phyloP scores from a whole-genome alignment of 2,888 invertebrate species.

The Pteria penguin region DNA sequence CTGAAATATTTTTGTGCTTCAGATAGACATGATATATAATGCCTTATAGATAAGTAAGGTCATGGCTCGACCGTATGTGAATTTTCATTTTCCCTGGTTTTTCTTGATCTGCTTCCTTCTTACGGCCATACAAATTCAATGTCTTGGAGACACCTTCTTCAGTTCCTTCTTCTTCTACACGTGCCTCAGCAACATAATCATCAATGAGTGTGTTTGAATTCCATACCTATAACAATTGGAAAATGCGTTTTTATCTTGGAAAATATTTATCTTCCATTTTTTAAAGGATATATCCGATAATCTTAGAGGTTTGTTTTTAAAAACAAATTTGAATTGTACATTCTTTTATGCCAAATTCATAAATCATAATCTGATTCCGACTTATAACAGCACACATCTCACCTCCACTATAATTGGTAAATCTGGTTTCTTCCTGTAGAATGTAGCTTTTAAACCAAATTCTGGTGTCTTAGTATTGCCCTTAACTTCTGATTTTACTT shows the following conservation, averaged over 20 bases:
- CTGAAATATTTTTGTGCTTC: no score
- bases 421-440: conserved; percentile 81
- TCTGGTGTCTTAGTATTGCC: conserved; percentile 78
- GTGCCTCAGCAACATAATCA: conserved; percentile 76
- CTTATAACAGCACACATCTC: no score
- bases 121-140: conserved; percentile 58
- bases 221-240: conserved; percentile 71
- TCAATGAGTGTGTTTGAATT: conserved; percentile 78
- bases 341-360: no score
- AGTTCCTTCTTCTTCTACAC: conserved; percentile 56
- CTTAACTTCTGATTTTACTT: conserved; percentile 73
- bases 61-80: conserved; percentile 69
- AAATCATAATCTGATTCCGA: no score
- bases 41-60: conserved; percentile 64
- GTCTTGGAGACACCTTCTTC: conserved; percentile 57
- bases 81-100: conserved; percentile 70
- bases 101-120: conserved; percentile 67
- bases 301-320: background rate
- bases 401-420: conserved; percentile 81
- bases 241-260: no score
- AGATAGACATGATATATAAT: no score
- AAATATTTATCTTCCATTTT: no score
- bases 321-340: background rate
- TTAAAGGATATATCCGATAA: no score
- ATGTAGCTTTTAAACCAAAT: conserved; percentile 79